Percentiles rank a stretch among this genome's conserved stretches.
Conservation (phyloP, 2,797 vertebrate species). For the Poliocrania exsul region DNA sequence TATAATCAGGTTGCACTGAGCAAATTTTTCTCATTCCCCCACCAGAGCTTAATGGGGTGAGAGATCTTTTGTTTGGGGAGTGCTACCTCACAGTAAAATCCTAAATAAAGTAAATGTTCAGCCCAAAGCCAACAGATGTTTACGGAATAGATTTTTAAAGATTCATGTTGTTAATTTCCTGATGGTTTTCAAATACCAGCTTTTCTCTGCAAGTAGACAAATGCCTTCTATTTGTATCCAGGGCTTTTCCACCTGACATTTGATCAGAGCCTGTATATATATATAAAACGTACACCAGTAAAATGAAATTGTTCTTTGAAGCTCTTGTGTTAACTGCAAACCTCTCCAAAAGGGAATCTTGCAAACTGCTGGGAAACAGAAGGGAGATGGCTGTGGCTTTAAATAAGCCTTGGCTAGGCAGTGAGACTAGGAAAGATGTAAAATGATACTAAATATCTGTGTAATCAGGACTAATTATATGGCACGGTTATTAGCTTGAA, state of each 20-base stretch:
- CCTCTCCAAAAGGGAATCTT: neutral
- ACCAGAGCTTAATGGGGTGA: neutral
- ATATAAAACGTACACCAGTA: neutral
- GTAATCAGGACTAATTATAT: constrained; percentile 65
- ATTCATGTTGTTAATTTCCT: constrained; percentile 36
- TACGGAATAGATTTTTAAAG: constrained; percentile 29
- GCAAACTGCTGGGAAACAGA: constrained; percentile 3
- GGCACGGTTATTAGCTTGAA: constrained; percentile 56
- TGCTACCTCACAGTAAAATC: neutral
- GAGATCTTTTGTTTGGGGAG: neutral
- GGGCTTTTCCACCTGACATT: constrained; percentile 8
- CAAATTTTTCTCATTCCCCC: neutral
- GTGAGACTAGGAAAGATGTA: constrained; percentile 14
- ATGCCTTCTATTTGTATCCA: constrained; percentile 3
- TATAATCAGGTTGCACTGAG: neutral
- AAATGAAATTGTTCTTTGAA: constrained; percentile 34
- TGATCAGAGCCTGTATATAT: neutral
- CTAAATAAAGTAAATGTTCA: neutral
- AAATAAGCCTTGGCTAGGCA: constrained; percentile 25
- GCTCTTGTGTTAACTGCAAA: neutral
- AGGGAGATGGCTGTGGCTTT: constrained; percentile 32
- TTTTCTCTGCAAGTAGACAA: neutral
- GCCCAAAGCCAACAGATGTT: constrained; percentile 9
- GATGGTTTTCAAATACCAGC: neutral
- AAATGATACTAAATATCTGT: constrained; percentile 59